Conservation (phyloP, 2,797 vertebrate species). For the Threskiornis aethiopicus region DNA sequence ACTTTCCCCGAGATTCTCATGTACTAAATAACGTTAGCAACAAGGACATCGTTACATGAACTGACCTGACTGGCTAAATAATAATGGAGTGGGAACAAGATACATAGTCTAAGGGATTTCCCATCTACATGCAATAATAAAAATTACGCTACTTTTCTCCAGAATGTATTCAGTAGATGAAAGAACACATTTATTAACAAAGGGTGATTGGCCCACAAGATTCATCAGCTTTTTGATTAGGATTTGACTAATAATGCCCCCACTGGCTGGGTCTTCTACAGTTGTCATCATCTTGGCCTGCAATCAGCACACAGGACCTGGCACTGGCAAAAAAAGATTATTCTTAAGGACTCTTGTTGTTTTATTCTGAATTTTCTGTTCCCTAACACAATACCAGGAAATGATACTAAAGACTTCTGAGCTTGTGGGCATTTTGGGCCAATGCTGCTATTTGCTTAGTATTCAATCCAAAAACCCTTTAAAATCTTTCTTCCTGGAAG, state of each 20-base stretch:
- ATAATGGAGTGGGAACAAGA: not conserved
- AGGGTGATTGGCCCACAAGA: not conserved
- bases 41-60: not conserved
- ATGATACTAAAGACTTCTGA: not conserved
- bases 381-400: not conserved
- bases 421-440: not conserved
- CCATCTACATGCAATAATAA: not conserved
- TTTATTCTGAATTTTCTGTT: not conserved
- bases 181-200: not conserved
- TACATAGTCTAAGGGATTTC: not conserved
- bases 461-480: not conserved
- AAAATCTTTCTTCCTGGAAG: not conserved
- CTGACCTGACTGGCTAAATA: not conserved
- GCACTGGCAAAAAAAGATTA: not conserved
- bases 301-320: not conserved
- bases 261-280: not conserved
- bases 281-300: not conserved
- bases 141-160: not conserved
- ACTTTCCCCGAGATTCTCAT: not conserved
- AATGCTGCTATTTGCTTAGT: not conserved
- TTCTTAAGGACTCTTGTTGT: not conserved
- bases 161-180: not conserved
- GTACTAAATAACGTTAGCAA: not conserved
- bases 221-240: not conserved
- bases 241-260: not conserved